phyloP scores from a whole-genome alignment of 2,797 vertebrate genomes.

The Rachycentron canadum region DNA sequence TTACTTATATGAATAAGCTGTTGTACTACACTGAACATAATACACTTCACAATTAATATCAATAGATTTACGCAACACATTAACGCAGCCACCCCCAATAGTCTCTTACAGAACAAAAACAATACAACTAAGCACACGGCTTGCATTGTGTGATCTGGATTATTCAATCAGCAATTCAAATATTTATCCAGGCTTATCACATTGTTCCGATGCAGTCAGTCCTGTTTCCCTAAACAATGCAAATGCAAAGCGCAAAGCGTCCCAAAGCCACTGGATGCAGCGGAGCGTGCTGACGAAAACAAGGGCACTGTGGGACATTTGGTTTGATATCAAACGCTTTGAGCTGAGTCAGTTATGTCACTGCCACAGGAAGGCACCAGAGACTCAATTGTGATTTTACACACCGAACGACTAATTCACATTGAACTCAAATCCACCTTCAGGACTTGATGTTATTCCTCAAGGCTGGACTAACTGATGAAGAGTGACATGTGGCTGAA shows the following conservation, averaged over 20 bases:
- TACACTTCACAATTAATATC: constrained; percentile 35
- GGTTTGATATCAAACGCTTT: constrained; percentile 53
- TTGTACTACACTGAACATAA: neutral
- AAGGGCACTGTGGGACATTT: constrained; percentile 59
- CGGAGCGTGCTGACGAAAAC: constrained; percentile 59
- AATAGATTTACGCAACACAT: constrained; percentile 35
- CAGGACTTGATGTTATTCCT: neutral
- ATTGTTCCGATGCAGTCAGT: constrained; percentile 72
- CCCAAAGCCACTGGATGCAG: constrained; percentile 58
- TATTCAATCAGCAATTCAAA: constrained; percentile 68
- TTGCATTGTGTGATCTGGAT: constrained; percentile 44
- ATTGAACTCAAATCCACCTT: neutral
- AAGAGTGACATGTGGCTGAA: too few relatives aligned
- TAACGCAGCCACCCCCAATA: constrained; percentile 43
- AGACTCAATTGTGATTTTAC: constrained; percentile 8
- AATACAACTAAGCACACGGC: constrained; percentile 61
- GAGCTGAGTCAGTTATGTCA: constrained; percentile 63
- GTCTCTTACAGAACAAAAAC: constrained; percentile 60
- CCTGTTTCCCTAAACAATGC: constrained; percentile 68
- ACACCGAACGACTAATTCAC: neutral
- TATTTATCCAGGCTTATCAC: constrained; percentile 75
- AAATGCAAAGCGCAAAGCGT: constrained; percentile 58
- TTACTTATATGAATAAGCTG: neutral
- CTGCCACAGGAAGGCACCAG: constrained; percentile 49
- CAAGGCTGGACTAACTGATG: neutral